A percentile compares a stretch with the other conserved stretches of the same genome.
Evolutionary conservation across 2,888 invertebrate species (phyloP).

Genomic region (Melieria crassipennis): DNA sequence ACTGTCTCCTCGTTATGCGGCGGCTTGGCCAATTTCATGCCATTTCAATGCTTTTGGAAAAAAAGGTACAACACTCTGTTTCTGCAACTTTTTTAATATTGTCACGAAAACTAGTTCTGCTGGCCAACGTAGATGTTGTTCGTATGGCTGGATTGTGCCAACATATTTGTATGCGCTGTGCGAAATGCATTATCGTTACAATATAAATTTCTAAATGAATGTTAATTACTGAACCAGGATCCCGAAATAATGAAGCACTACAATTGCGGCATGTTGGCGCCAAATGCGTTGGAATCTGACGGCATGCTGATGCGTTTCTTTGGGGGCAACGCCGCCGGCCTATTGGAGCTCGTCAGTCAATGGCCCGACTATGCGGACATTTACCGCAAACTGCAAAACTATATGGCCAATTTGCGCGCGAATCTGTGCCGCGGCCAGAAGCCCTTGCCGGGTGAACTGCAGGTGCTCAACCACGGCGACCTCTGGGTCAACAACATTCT

Average conservation of each 20-base stretch:
- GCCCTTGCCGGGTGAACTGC: slow-evolving; percentile 40
- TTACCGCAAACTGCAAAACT: slow-evolving; percentile 64
- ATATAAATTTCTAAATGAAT: too few relatives aligned
- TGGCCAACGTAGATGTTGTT: too few relatives aligned
- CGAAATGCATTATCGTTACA: too few relatives aligned
- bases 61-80: slow-evolving; percentile 62
- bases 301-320: slow-evolving; percentile 49
- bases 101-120: too few relatives aligned
- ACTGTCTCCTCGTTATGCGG: slow-evolving; percentile 67
- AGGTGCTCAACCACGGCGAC: slow-evolving; percentile 67
- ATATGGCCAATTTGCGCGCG: slow-evolving; percentile 48
- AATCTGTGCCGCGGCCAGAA: slow-evolving; percentile 34
- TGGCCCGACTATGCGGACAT: slow-evolving; percentile 66
- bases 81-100: background rate
- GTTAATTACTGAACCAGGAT: slow-evolving; percentile 14
- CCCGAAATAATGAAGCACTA: slow-evolving; percentile 46
- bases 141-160: too few relatives aligned
- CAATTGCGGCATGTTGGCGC: slow-evolving; percentile 49
- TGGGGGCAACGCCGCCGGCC: slow-evolving; percentile 44
- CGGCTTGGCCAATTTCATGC: slow-evolving; percentile 70
- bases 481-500: slow-evolving; percentile 67
- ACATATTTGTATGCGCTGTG: background rate
- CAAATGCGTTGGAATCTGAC: slow-evolving; percentile 45
- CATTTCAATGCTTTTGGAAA: slow-evolving; percentile 67
- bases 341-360: slow-evolving; percentile 57